Conservation (phyloP, 2,888 invertebrate species). For the Hylaea fasciaria region DNA sequence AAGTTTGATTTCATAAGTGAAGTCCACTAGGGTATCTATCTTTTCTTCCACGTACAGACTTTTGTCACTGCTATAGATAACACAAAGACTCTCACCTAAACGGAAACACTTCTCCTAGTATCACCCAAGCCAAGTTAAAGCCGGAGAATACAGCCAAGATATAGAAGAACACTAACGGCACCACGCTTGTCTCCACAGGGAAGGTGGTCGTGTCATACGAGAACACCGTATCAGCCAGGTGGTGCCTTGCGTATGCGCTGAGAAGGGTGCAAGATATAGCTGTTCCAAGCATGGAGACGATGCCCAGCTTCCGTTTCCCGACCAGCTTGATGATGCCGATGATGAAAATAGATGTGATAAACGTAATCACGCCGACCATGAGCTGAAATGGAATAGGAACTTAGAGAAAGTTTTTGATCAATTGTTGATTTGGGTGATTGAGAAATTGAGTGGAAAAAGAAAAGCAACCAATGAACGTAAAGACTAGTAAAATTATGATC, state of each 20-base stretch:
- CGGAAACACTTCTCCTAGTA: conserved; percentile 85
- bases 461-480: background rate
- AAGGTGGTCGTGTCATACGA: conserved; percentile 75
- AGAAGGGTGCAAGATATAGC: conserved; percentile 70
- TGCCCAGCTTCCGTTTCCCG: conserved; percentile 79
- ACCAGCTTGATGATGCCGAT: conserved; percentile 70
- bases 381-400: conserved; percentile 59
- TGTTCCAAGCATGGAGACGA: conserved; percentile 72
- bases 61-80: background rate
- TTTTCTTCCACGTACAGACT: no score
- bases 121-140: conserved; percentile 81
- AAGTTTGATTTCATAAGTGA: no score
- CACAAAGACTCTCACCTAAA: conserved; percentile 70
- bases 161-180: conserved; percentile 73
- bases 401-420: conserved; percentile 16
- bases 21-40: no score
- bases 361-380: conserved; percentile 75
- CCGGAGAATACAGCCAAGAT: conserved; percentile 68
- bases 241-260: conserved; percentile 70
- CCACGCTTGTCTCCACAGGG: conserved; percentile 65
- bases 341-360: conserved; percentile 70
- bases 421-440: background rate
- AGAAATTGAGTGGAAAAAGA: no score
- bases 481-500: no score
- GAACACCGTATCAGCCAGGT: conserved; percentile 66